Evolutionary conservation across 2,888 invertebrate species (phyloP), one percentile per base, ranked within the genome.

Genomic region (Hipparchia sbordonii): DNA sequence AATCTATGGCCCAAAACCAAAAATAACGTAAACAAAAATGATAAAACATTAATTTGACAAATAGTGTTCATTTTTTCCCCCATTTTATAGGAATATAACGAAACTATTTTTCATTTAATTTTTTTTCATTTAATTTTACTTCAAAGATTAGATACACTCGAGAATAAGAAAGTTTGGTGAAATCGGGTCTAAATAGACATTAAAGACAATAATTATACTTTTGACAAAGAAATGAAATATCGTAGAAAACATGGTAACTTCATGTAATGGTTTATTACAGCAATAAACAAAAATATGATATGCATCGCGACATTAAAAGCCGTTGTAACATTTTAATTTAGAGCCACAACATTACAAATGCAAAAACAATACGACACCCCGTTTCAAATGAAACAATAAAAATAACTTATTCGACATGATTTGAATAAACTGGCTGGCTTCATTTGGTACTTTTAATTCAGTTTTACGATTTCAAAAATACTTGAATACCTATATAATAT

Each of bases 251-350:
- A 65, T 57, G 51, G 74, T 67, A 57, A 39, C 52, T 51, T 63
- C 65, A 57, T 63, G 51, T 71, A 74, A 74, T 65, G 72, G 65
- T 70, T 72, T 73, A 72, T 69, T 61, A 65, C 51, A 23, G 72
- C 48, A 73, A 75, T 75, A 76, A 74, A 74, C 72, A 76, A 72
- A 60, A 69, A 61, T 56, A 71, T 66, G 76, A 76, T 76, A 76
- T 71, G 72, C 67, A 76, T 73, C 76, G 73, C 72, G 59, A 65
- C 70, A 70, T 67, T 69, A 56, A 56, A 69, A 72, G 39, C 71
- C 68, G 72, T 72, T 73, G 71, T 70, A 67, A 74, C 71, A 72
- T 73, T 73, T 76, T 75, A 67, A 76, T 76, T 76, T 76, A 72
- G 72, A 70, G 67, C 13, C 60, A 68, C 59, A 60, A 67, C 72